These are phyloP conservation scores for Acanthococcus lagerstroemiae DNA, from an alignment of 2,888 invertebrate genomes.

Conservation along the genomic window DNA sequence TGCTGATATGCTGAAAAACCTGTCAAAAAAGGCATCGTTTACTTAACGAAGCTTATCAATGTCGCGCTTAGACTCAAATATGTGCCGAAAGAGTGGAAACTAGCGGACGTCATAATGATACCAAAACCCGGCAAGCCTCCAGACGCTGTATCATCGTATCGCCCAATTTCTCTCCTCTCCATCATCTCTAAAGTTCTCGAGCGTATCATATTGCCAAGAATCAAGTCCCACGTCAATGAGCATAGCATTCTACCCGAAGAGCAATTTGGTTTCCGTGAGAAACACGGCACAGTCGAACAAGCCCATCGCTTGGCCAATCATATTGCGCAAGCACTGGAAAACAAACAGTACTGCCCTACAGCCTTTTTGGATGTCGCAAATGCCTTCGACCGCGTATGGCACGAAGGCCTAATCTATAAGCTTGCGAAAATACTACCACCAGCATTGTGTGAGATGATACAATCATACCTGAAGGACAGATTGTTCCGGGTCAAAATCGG, in stretches of 20 bases:
- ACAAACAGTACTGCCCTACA: background rate
- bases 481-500: background rate
- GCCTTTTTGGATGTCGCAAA: constrained; percentile 1
- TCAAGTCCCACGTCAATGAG: background rate
- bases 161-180: constrained; percentile 7
- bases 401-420: constrained; percentile 1
- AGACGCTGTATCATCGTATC: background rate
- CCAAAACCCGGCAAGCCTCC: constrained; percentile 5
- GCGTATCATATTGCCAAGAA: background rate
- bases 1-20: background rate
- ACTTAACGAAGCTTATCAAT: background rate
- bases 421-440: background rate
- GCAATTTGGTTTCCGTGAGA: constrained; percentile 5
- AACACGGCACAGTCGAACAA: constrained; percentile 3
- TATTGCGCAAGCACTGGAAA: background rate
- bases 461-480: background rate
- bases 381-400: constrained; percentile 5
- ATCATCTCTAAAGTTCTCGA: constrained; percentile 7
- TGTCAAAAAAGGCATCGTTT: constrained; percentile 1
- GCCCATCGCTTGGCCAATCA: background rate
- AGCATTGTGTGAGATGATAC: background rate
- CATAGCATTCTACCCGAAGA: background rate
- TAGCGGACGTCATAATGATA: background rate
- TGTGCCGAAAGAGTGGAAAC: constrained; percentile 1
- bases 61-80: constrained; percentile 1